Evolutionary conservation across 2,797 vertebrate species (phyloP).

Genomic region (Bradypodion ventrale): DNA sequence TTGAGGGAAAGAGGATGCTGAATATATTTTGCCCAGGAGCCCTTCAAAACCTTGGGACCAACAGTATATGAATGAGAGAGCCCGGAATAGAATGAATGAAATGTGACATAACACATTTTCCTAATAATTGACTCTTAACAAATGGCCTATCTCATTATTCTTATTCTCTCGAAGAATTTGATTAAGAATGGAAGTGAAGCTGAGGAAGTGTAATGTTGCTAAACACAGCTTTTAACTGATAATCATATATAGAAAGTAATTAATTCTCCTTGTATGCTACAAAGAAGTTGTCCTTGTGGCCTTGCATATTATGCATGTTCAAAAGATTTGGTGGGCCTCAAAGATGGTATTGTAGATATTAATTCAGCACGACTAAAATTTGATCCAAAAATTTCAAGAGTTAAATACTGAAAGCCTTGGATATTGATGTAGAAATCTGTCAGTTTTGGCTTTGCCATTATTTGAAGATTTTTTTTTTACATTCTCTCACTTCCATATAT

Average conservation of each 20-base stretch:
- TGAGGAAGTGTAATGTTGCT: not conserved
- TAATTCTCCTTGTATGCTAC: not conserved
- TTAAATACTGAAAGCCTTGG: too few relatives aligned
- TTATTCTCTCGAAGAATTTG: not conserved
- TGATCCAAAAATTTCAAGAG: too few relatives aligned
- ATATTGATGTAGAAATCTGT: too few relatives aligned
- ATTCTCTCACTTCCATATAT: not conserved
- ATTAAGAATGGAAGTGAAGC: not conserved
- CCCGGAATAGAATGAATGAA: not conserved
- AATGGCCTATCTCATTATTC: not conserved
- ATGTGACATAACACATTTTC: not conserved
- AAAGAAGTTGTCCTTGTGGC: conserved; percentile 21
- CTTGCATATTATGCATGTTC: not conserved
- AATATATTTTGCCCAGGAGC: not conserved
- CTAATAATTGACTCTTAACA: not conserved
- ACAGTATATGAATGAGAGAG: not conserved
- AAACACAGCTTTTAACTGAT: not conserved
- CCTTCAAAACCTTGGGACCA: not conserved
- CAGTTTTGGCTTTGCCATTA: too few relatives aligned
- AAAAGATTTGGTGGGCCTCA: not conserved
- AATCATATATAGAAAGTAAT: conserved; percentile 2
- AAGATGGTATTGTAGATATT: too few relatives aligned
- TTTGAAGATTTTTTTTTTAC: not conserved
- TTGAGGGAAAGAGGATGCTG: not conserved
- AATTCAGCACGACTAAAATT: too few relatives aligned